Conservation (phyloP, 2,888 invertebrate genomes). For the Lymantria monacha region DNA sequence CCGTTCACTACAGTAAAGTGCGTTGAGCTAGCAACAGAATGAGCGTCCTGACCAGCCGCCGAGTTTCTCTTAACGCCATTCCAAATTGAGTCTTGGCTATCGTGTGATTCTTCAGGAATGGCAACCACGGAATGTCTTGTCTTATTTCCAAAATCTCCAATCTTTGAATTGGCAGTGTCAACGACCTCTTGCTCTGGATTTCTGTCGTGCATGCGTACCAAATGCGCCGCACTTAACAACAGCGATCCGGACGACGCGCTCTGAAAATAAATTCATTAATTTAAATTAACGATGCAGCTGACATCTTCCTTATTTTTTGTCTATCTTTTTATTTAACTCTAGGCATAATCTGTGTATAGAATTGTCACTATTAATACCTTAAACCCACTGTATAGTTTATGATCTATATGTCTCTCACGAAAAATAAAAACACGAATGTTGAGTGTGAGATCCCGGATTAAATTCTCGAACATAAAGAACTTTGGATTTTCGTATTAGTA, state of each 20-base stretch:
- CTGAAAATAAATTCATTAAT: slow-evolving; percentile 71
- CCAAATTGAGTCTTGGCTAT: slow-evolving; percentile 67
- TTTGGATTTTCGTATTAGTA: too few relatives aligned
- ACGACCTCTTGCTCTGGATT: slow-evolving; percentile 60
- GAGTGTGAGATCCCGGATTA: too few relatives aligned
- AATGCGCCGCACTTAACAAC: slow-evolving; percentile 89
- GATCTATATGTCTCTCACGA: too few relatives aligned
- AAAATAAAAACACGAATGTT: too few relatives aligned
- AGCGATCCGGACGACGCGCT: slow-evolving; percentile 91
- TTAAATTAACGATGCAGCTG: slow-evolving; percentile 1
- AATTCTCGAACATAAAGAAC: too few relatives aligned
- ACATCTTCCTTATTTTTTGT: background rate
- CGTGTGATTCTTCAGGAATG: slow-evolving; percentile 69
- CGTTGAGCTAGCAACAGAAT: slow-evolving; percentile 91
- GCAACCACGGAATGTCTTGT: slow-evolving; percentile 59
- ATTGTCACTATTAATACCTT: too few relatives aligned
- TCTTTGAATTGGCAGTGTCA: slow-evolving; percentile 58
- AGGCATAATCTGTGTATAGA: background rate
- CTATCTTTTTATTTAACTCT: background rate
- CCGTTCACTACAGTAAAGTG: slow-evolving; percentile 94
- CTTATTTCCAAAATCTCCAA: slow-evolving; percentile 61
- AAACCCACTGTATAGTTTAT: too few relatives aligned
- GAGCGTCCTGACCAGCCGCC: slow-evolving; percentile 83
- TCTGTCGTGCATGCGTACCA: slow-evolving; percentile 80
- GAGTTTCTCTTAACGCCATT: slow-evolving; percentile 71